Conservation (phyloP, 2,888 invertebrate species). For the Xanthia icteritia region DNA sequence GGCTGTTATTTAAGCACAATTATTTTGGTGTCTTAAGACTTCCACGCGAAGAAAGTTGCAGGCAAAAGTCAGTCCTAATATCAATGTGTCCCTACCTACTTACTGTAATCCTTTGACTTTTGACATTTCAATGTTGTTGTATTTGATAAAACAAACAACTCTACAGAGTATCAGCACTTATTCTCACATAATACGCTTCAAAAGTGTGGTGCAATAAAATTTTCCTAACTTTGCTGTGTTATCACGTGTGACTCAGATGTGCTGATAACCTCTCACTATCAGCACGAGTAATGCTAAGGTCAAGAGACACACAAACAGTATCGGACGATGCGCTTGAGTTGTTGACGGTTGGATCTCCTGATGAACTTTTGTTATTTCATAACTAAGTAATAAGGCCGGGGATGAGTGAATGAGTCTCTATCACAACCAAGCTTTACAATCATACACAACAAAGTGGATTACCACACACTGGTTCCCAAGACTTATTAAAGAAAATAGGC, state of each 20-base stretch:
- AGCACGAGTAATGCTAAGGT: slow-evolving; percentile 35
- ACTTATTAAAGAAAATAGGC: neutral
- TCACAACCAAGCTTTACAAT: neutral
- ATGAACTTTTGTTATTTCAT: slow-evolving; percentile 9
- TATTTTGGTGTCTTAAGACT: too few species aligned
- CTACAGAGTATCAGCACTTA: neutral
- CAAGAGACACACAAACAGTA: slow-evolving; percentile 32
- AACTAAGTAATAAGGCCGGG: neutral
- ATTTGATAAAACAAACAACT: neutral
- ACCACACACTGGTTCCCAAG: neutral
- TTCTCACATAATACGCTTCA: neutral
- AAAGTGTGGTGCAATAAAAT: slow-evolving; percentile 33
- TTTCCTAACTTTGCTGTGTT: slow-evolving; percentile 30
- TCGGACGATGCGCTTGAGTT: slow-evolving; percentile 36
- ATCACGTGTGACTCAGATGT: slow-evolving; percentile 52
- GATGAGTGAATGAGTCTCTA: neutral
- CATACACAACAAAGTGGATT: neutral
- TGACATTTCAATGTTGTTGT: neutral
- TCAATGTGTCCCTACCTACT: too few species aligned
- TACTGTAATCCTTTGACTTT: neutral
- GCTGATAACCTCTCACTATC: slow-evolving; percentile 53
- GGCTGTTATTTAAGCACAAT: too few species aligned
- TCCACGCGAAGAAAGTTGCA: too few species aligned
- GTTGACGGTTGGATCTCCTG: slow-evolving; percentile 1
- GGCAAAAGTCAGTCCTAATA: too few species aligned